Conservation (phyloP, 2,797 vertebrate species). For the Denticeps clupeoides region DNA sequence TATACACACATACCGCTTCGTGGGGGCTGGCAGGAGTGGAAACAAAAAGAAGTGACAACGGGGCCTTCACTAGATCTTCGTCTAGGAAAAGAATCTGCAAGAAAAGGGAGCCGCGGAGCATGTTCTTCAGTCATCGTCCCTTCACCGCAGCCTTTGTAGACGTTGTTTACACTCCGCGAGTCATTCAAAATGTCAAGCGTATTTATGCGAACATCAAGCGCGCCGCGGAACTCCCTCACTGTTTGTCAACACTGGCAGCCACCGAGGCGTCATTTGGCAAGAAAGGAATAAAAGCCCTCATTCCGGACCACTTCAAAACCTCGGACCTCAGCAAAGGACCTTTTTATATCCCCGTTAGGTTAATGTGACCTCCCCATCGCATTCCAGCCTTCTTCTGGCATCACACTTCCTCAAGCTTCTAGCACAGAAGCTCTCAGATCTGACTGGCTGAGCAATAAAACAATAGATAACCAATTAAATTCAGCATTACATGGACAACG, state of each 20-base stretch:
- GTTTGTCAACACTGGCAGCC: conserved; percentile 30
- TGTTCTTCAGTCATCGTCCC: too few species aligned
- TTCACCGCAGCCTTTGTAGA: conserved; percentile 23
- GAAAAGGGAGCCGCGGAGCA: too few species aligned
- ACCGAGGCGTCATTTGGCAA: conserved; percentile 27
- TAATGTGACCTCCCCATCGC: too few species aligned
- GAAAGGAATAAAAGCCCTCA: conserved; percentile 12
- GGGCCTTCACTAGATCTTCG: conserved; percentile 29
- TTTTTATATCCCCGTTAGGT: too few species aligned
- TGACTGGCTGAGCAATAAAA: too few species aligned
- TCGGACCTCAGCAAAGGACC: too few species aligned
- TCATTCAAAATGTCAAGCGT: conserved; percentile 38
- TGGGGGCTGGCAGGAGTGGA: conserved; percentile 19
- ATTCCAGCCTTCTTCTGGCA: too few species aligned
- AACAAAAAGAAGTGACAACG: conserved; percentile 24
- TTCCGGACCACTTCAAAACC: conserved; percentile 30
- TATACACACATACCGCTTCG: conserved; percentile 19
- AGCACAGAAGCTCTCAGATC: too few species aligned
- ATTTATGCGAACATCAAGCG: conserved; percentile 36
- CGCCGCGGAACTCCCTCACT: conserved; percentile 21
- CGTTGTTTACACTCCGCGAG: conserved; percentile 33
- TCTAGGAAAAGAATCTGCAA: too few species aligned
- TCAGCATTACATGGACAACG: too few species aligned
- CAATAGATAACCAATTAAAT: too few species aligned
- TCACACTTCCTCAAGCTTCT: too few species aligned